Evolutionary conservation across 2,888 invertebrate genomes (phyloP), one percentile per base, ranked within the genome.

Genomic region (Chymomyza procnemis): DNA sequence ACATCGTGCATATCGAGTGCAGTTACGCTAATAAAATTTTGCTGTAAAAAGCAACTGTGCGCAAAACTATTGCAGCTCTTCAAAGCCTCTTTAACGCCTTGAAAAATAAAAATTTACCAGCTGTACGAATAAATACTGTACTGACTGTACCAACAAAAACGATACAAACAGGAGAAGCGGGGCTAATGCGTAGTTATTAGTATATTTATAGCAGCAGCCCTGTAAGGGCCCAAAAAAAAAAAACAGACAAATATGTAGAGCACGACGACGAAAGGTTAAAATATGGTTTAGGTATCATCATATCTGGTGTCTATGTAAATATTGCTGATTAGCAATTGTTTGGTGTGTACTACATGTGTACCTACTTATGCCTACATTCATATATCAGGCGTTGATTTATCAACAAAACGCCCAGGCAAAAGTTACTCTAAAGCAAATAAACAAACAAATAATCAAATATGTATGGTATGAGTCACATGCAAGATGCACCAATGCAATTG

Each of bases 181-280:
- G 54, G 68, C 54, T 69, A 77, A 75, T 81, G 85, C 71, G 82
- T 79, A 74, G 71, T 73, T 75, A 50, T 80, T n/a, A n/a, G 34
- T 9, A 41, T 41, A 80, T 77, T 79, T 84, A 67, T 80, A 85
- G 34, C 34, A 5, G 34, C 12, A 41, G 80, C 67, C 50, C 60
- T 8, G 26, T 26, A 58, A 67, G 67, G 54, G 50, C 50, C 50
- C 16, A 14, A 14, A 5, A 50, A 5, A 2, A 3, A 50, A 50
- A 52, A 14, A 48, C 4, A 47, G 12, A 50, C n/a, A 48, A 30
- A 30, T 6, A 30, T 4, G 6, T 12, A 41, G 9, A 41, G 34
- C 12, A 12, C 6, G 34, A 41, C 1, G 12, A 12, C 12, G n/a
- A 26, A 26, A 34, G 18, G 34, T 57, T 12, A n/a, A 34, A 22